Evolutionary conservation across 2,113 vertebrate species (phyloP).

Genomic region (Chionodraco myersi): DNA sequence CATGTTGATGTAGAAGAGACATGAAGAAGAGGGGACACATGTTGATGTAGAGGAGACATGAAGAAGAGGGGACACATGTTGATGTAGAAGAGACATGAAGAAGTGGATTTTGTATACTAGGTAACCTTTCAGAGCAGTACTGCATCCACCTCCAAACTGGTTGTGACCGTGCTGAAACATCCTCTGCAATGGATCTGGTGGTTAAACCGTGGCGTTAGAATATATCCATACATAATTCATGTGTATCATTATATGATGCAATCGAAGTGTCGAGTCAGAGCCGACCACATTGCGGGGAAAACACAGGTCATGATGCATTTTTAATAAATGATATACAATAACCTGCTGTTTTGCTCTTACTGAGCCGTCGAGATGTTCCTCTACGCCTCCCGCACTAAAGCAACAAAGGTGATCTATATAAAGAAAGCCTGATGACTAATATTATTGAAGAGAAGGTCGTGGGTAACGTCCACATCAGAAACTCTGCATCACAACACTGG

Average conservation of each 20-base stretch:
- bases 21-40: too few relatives aligned
- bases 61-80: too few relatives aligned
- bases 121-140: not conserved
- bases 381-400: not conserved
- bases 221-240: not conserved
- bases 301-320: not conserved
- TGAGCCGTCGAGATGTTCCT: not conserved
- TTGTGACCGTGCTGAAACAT: not conserved
- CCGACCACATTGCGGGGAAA: not conserved
- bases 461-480: constrained; percentile 30
- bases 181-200: not conserved
- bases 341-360: not conserved
- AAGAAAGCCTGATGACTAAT: constrained; percentile 7
- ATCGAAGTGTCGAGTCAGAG: not conserved
- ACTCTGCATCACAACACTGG: constrained; percentile 32
- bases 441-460: constrained; percentile 30
- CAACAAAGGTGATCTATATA: constrained; percentile 3
- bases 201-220: not conserved
- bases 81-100: too few relatives aligned
- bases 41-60: too few relatives aligned
- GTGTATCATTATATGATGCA: not conserved
- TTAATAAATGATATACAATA: not conserved
- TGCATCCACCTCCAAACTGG: too few relatives aligned
- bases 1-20: too few relatives aligned
- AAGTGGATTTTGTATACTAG: too few relatives aligned